Evolutionary conservation across 2,797 vertebrate species (phyloP).

Genomic region (Rhinichthys osculus): DNA sequence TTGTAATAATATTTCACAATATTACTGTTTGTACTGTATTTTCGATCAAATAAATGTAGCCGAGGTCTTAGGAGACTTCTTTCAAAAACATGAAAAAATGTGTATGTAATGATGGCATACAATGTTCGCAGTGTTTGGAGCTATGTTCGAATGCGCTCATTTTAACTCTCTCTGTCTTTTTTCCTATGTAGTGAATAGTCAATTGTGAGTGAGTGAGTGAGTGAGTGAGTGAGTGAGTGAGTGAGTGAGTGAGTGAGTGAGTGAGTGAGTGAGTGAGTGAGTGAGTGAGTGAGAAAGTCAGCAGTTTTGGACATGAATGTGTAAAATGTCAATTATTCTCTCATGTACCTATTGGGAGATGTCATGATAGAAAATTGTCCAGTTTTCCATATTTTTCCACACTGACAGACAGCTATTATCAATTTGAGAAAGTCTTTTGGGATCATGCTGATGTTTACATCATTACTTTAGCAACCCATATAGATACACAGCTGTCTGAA

Average conservation of each 20-base stretch:
- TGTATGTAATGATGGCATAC: background rate
- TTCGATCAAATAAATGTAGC: no score
- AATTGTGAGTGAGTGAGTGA: background rate
- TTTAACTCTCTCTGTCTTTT: background rate
- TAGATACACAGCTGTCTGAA: slow-evolving; percentile 14
- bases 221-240: slow-evolving; percentile 10
- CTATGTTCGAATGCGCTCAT: background rate
- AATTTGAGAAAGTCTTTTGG: background rate
- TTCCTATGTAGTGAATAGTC: background rate
- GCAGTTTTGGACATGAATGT: slow-evolving; percentile 9
- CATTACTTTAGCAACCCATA: background rate
- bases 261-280: background rate
- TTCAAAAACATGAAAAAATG: no score
- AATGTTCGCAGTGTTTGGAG: background rate
- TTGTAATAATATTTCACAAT: background rate
- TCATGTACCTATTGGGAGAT: background rate
- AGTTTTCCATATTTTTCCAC: slow-evolving; percentile 5
- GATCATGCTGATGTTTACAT: slow-evolving; percentile 6
- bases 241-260: background rate
- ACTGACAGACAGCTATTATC: background rate
- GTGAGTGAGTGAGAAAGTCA: slow-evolving; percentile 16
- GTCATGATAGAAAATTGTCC: slow-evolving; percentile 4
- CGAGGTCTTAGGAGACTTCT: no score
- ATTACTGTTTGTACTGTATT: background rate
- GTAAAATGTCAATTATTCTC: slow-evolving; percentile 14